A percentile compares a stretch with the other conserved stretches of the same genome.
phyloP scores from a whole-genome alignment of 1,140 invertebrate genomes.

The Bombus cullumanus region DNA sequence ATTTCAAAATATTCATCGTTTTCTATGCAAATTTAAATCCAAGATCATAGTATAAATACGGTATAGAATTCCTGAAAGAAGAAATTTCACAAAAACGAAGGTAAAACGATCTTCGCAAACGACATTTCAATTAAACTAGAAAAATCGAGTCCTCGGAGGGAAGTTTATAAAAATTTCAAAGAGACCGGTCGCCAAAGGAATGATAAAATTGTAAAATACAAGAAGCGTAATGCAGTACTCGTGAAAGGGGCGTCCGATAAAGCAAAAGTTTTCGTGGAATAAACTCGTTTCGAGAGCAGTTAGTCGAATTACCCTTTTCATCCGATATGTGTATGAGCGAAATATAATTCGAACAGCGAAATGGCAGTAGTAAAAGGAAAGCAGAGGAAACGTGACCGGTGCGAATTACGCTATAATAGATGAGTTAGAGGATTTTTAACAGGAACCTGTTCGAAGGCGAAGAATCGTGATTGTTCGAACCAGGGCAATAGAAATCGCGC shows the following conservation, averaged over 20 bases:
- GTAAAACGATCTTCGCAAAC: not conserved
- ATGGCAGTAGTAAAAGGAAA: conserved; percentile 5
- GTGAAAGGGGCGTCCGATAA: not conserved
- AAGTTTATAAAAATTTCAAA: not conserved
- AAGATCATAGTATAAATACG: not conserved
- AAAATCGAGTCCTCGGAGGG: not conserved
- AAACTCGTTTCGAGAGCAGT: conserved; percentile 11
- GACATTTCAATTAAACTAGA: not conserved
- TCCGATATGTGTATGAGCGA: not conserved
- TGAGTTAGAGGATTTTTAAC: conserved; percentile 20
- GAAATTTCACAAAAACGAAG: not conserved
- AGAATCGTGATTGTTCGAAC: not conserved
- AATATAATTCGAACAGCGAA: conserved; percentile 3
- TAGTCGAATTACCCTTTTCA: conserved; percentile 10
- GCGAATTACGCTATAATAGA: not conserved
- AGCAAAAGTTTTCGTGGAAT: not conserved
- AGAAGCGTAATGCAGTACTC: not conserved
- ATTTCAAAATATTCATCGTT: too few relatives aligned
- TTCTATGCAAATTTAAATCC: not conserved
- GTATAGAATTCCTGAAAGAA: not conserved
- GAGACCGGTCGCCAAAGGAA: not conserved
- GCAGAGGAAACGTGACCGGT: not conserved
- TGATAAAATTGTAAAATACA: not conserved
- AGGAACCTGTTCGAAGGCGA: too few relatives aligned
- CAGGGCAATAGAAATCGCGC: not conserved